Evolutionary conservation across 2,113 vertebrate species (phyloP), one percentile per base, ranked within the genome.

Genomic region (Lethenteron reissneri): DNA sequence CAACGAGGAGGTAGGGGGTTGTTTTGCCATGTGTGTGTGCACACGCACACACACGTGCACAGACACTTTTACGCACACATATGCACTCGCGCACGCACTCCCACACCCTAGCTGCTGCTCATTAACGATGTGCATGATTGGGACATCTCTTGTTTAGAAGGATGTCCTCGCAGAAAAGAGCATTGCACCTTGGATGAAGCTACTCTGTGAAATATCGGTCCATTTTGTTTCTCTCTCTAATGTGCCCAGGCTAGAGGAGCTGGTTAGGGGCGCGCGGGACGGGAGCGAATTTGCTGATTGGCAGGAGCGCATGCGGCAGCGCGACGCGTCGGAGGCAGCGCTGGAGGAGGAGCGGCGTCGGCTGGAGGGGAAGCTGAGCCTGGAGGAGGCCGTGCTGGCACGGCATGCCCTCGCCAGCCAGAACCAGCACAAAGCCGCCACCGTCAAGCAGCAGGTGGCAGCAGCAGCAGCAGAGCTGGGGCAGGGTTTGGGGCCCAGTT

Each of bases 391-490:
- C 2, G 74, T 80, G 25, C 76, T 89, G 75, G 84, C 86, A 3
- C 85, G 77, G 71, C 81, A 81, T 56, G 83, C 78, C 10, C 72
- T 85, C 17, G 73, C 75, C 57, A 83, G 82, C 70, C 79, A 81
- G 72, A 96, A 92, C 70, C 84, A 83, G 76, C 84, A 78, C 78
- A 81, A 78, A 71, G 88, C 82, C 4, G 74, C 78, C 60, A 76
- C 77, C 41, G 81, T 85, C 76, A 94, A 85, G 78, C 83, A 88
- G 74, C 81, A 91, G 88, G 92, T 95, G 77, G 75, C 71, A 41
- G 41, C 41, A 41, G 41, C 41, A 41, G 41, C 41, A 41, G 41
- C 25, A 25, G 25, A 41, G 41, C 41, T 41, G 41, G 41, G 41
- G 41, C 41, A 41, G 41, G 41, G 41, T 6, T 41, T 41, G 41